Base-by-base conservation (phyloP, 2,888 invertebrate genomes). In the Scaptomyza flava region DNA sequence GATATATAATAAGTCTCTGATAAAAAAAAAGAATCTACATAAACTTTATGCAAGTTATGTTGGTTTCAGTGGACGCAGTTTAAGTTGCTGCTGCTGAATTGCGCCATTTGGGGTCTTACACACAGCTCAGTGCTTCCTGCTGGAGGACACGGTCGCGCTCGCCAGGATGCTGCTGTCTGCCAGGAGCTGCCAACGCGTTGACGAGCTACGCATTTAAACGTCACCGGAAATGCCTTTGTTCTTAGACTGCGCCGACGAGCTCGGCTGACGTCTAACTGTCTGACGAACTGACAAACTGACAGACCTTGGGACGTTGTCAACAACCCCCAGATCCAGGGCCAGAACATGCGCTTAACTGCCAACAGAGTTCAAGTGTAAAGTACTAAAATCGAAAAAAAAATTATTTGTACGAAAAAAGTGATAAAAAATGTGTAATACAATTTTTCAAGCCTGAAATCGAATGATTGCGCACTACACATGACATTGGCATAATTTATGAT, bases 191-290 rank as follows among this genome's bases (percentile, higher is more conserved):
- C 79, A 77, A 46, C 69, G 72, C 72, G 70, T 77, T 86, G 84
- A 84, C 87, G 86, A 83, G 89, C 83, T 71, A 84, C 88, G 84
- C 84, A 84, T 86, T 84, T 88, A 83, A 88, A 79, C 81, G 81
- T 84, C 79, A 80, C 89, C 89, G 89, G 89, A 90, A 89, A 82
- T 86, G 77, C 87, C 71, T 79, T 90, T 89, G 89, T 89, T 89
- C 80, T 77, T 73, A 69, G 34, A 9, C 30, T 66, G 67, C 75
- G 66, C 69, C 72, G 53, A 23, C 23, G 27, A 51, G 36, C 62
- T 64, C 62, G 54, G 67, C 46, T 61, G 68, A 72, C 69, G 74
- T 38, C 60, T 23, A 56, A 50, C 62, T 42, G 65, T 53, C 68
- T 51, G 68, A 60, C 72, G n/a, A 61, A 60, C 68, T 62, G 71